Percentiles rank a stretch among this genome's conserved stretches.
These are phyloP conservation scores for Molanna angustata DNA, from an alignment of 2,888 invertebrate species.

Conservation along the genomic window DNA sequence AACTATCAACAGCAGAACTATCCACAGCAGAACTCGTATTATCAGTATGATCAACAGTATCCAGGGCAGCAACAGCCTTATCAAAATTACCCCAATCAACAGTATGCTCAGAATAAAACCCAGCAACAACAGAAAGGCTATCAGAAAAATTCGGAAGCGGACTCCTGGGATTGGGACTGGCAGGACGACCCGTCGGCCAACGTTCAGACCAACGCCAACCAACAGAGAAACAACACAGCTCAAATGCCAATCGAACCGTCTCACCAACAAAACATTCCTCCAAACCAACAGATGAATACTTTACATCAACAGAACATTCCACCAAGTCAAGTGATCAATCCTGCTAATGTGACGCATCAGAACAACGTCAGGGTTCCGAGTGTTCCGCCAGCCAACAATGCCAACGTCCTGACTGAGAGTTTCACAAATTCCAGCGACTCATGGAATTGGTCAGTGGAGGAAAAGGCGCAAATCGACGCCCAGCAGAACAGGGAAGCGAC, in stretches of 20 bases:
- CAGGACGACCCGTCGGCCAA: conserved; percentile 37
- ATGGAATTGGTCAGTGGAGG: conserved; percentile 62
- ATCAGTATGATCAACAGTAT: conserved; percentile 37
- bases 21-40: conserved; percentile 36
- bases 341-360: background rate
- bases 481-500: conserved; percentile 18
- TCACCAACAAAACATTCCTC: background rate
- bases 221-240: conserved; percentile 32
- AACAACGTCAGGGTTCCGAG: background rate
- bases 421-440: conserved; percentile 54
- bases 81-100: conserved; percentile 14
- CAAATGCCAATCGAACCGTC: background rate
- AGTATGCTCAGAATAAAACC: conserved; percentile 34
- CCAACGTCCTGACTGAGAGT: conserved; percentile 57
- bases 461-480: conserved; percentile 3
- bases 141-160: conserved; percentile 31
- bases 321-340: background rate
- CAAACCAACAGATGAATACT: conserved; percentile 1
- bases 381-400: conserved; percentile 40
- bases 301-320: background rate
- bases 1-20: conserved; percentile 40
- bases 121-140: conserved; percentile 36
- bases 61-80: conserved; percentile 35
- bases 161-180: conserved; percentile 34
- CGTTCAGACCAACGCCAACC: conserved; percentile 33